Conservation (phyloP, 1,140 invertebrate species). For the Achatina immaculata region DNA sequence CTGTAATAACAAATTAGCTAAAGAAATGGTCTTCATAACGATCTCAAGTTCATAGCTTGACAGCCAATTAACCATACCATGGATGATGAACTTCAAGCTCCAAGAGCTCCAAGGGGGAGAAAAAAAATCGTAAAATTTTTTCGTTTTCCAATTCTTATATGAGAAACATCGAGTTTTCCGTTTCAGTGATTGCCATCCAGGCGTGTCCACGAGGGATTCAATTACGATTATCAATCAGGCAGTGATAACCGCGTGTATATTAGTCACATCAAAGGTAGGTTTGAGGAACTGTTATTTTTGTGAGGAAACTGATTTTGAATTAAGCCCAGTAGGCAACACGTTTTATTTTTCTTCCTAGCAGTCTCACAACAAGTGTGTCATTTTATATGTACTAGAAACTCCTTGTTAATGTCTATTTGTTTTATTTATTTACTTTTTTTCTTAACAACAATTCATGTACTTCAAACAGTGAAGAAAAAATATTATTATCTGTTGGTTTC, state of each 20-base stretch:
- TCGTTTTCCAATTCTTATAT: not conserved
- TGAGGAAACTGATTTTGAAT: no score
- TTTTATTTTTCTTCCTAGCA: no score
- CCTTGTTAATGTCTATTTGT: no score
- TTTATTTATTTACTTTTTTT: no score
- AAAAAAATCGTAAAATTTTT: not conserved
- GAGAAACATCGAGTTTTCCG: not conserved
- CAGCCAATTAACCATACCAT: not conserved
- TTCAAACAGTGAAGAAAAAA: no score
- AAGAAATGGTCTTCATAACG: not conserved
- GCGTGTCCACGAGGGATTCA: not conserved
- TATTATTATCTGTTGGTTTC: no score
- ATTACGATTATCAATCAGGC: not conserved
- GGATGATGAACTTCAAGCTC: not conserved
- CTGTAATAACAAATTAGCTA: not conserved
- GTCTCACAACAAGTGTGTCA: no score
- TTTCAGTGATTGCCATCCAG: not conserved
- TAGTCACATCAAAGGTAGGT: conserved; percentile 1
- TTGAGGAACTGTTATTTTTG: no score
- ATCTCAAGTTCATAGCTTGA: not conserved
- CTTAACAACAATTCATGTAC: no score
- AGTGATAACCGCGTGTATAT: not conserved
- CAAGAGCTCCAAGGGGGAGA: not conserved
- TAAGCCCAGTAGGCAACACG: no score
- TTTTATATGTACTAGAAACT: no score